Percentiles rank a stretch among this genome's conserved stretches.
Conservation (phyloP, 2,113 vertebrate genomes). For the Callipepla californica region DNA sequence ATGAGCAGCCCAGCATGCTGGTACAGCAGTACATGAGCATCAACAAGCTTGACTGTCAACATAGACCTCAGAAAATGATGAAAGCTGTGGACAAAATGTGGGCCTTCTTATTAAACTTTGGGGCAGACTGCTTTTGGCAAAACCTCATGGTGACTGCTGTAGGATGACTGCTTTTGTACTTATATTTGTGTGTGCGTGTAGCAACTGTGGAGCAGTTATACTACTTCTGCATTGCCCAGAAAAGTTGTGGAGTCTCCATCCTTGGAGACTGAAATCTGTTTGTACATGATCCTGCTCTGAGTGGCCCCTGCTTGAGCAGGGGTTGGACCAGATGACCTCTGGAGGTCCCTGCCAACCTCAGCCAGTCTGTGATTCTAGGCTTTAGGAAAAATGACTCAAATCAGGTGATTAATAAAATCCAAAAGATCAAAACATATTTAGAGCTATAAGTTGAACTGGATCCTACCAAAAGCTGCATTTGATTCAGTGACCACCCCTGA, state of each 20-base stretch:
- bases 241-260: neutral
- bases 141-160: neutral
- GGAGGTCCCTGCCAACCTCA: neutral
- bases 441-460: neutral
- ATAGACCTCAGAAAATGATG: fast-evolving
- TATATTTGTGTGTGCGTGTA: no score
- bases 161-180: neutral
- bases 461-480: neutral
- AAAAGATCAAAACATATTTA: neutral
- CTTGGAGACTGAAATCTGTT: neutral
- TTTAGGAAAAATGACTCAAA: neutral
- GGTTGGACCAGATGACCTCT: neutral
- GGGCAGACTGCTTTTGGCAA: neutral
- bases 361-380: neutral
- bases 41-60: neutral
- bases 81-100: neutral
- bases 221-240: neutral
- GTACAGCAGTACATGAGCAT: neutral
- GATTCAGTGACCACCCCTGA: neutral
- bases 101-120: neutral
- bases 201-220: neutral
- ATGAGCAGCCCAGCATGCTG: neutral
- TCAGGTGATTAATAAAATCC: neutral
- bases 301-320: neutral
- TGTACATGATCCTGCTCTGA: neutral